These are phyloP conservation scores for Prunella himalayana DNA, from an alignment of 2,113 vertebrate species.

Conservation along the genomic window DNA sequence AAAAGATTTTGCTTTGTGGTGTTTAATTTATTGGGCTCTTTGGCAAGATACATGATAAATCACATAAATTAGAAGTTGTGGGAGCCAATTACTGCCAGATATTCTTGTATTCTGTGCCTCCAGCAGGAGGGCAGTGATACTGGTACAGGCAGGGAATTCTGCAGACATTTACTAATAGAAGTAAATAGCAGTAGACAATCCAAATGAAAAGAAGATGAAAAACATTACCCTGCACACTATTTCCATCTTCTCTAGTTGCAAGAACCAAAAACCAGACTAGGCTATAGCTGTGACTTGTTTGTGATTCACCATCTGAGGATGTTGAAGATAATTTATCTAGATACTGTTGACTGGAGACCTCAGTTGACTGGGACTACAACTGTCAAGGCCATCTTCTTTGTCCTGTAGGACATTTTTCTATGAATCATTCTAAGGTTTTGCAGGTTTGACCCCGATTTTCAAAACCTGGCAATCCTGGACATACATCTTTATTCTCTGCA, in stretches of 20 bases:
- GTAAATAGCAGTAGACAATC: not conserved
- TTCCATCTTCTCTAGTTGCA: not conserved
- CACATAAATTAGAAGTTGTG: not conserved
- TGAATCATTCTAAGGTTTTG: not conserved
- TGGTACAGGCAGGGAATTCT: not conserved
- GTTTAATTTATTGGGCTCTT: not conserved
- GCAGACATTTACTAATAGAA: not conserved
- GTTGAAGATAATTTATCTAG: not conserved
- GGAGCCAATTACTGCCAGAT: conserved; percentile 5
- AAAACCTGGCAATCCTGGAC: not conserved
- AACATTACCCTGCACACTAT: not conserved
- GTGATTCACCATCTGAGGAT: not conserved
- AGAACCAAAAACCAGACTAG: not conserved
- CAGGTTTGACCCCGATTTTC: not conserved
- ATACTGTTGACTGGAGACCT: not conserved
- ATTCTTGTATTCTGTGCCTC: not conserved
- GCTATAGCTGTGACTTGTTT: not conserved
- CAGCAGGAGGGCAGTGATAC: not conserved
- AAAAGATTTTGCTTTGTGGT: not conserved
- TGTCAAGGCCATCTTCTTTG: not conserved
- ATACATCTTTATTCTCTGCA: not conserved
- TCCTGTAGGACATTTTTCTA: not conserved
- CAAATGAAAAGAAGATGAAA: not conserved
- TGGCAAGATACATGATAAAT: not conserved
- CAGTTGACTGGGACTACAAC: not conserved